These are phyloP conservation scores for Fragum whitleyi DNA, from an alignment of 2,888 invertebrate genomes.

Conservation along the genomic window DNA sequence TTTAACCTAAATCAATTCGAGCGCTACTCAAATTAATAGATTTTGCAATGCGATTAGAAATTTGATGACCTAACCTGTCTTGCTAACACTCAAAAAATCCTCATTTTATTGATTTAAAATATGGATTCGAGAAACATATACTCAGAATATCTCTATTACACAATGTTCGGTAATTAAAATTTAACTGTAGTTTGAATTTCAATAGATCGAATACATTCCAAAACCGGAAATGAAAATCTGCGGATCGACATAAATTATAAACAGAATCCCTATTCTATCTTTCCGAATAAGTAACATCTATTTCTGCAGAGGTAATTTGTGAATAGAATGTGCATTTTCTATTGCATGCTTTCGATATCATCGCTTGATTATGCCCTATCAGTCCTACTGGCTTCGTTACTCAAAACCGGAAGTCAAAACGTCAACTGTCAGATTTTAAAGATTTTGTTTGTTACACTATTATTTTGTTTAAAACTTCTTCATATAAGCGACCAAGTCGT, in stretches of 20 bases:
- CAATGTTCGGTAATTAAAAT: too few species aligned
- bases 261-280: not conserved
- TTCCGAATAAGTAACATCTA: not conserved
- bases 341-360: not conserved
- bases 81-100: too few species aligned
- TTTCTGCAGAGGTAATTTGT: not conserved
- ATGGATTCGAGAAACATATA: too few species aligned
- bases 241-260: not conserved
- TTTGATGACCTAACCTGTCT: too few species aligned
- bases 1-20: not conserved
- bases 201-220: too few species aligned
- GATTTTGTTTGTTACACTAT: not conserved
- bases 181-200: too few species aligned
- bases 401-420: not conserved
- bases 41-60: too few species aligned
- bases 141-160: too few species aligned
- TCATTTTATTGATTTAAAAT: too few species aligned
- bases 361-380: not conserved
- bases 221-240: constrained; percentile 5
- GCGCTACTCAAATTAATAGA: too few species aligned
- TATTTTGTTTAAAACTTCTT: too few species aligned
- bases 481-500: too few species aligned
- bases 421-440: not conserved
- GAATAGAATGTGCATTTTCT: not conserved
- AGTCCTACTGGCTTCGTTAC: not conserved